Conservation (phyloP, 1,140 invertebrate genomes). For the Tribolium castaneum region DNA sequence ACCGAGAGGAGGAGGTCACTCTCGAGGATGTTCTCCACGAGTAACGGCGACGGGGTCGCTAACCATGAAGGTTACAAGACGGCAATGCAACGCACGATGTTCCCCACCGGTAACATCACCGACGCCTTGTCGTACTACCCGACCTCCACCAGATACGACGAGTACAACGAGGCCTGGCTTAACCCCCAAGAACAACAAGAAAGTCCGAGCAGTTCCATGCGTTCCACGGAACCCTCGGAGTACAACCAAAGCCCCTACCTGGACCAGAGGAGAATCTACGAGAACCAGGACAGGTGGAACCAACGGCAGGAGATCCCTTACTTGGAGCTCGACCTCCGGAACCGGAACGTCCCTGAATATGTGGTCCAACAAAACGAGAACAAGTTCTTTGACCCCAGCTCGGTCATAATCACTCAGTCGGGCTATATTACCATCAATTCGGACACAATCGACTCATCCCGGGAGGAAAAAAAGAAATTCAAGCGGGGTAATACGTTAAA, state of each 20-base stretch:
- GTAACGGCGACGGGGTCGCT: constrained; percentile 67
- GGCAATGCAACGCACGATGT: constrained; percentile 73
- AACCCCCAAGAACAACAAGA: constrained; percentile 69
- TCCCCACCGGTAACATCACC: constrained; percentile 78
- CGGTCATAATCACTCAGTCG: constrained; percentile 81
- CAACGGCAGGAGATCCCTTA: constrained; percentile 61
- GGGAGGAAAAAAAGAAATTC: constrained; percentile 73
- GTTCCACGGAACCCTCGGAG: constrained; percentile 67
- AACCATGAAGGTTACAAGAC: constrained; percentile 76
- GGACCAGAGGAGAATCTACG: constrained; percentile 67
- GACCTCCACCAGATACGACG: constrained; percentile 75
- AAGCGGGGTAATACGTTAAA: constrained; percentile 78
- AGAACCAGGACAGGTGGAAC: constrained; percentile 65
- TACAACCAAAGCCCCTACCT: constrained; percentile 72
- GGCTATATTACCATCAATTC: constrained; percentile 83
- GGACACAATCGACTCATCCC: constrained; percentile 69
- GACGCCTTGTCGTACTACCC: constrained; percentile 82
- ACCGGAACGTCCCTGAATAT: constrained; percentile 64
- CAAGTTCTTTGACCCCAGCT: constrained; percentile 68
- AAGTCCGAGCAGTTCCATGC: constrained; percentile 69
- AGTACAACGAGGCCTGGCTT: constrained; percentile 71
- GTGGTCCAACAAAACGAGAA: constrained; percentile 58
- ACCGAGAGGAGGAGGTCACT: constrained; percentile 60
- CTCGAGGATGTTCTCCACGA: constrained; percentile 69
- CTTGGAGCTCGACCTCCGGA: constrained; percentile 64